These are phyloP conservation scores for Brachynemurus nebulosus DNA, from an alignment of 2,888 invertebrate species.

Conservation along the genomic window DNA sequence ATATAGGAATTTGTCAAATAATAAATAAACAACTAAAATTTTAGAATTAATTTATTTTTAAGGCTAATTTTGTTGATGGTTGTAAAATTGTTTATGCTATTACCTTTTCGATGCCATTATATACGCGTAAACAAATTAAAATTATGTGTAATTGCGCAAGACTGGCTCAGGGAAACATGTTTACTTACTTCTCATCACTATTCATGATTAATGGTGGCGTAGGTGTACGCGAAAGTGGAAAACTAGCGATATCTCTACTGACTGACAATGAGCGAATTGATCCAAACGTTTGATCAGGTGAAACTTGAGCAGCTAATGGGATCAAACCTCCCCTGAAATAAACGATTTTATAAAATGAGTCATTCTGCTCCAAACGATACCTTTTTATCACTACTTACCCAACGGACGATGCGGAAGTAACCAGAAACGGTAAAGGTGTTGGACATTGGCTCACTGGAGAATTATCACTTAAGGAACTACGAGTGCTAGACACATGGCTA, in stretches of 20 bases:
- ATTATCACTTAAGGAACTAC: conserved; percentile 44
- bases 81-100: too few relatives aligned
- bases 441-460: conserved; percentile 55
- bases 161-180: too few relatives aligned
- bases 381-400: conserved; percentile 37
- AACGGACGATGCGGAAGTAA: conserved; percentile 55
- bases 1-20: too few relatives aligned
- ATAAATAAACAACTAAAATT: too few relatives aligned
- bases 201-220: conserved; percentile 49
- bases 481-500: conserved; percentile 51
- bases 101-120: too few relatives aligned
- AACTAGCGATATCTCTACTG: conserved; percentile 60
- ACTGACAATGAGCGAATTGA: conserved; percentile 59
- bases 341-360: neutral
- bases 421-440: conserved; percentile 61
- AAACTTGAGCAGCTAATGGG: conserved; percentile 48
- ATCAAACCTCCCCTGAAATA: conserved; percentile 51
- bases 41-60: too few relatives aligned
- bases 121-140: too few relatives aligned
- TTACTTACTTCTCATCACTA: conserved; percentile 24
- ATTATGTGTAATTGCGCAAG: too few relatives aligned
- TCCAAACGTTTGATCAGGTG: conserved; percentile 60
- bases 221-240: conserved; percentile 59
- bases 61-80: too few relatives aligned
- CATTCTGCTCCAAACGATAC: neutral